Evolutionary conservation across 2,888 invertebrate species (phyloP).

Genomic region (Drosophila pullipes): DNA sequence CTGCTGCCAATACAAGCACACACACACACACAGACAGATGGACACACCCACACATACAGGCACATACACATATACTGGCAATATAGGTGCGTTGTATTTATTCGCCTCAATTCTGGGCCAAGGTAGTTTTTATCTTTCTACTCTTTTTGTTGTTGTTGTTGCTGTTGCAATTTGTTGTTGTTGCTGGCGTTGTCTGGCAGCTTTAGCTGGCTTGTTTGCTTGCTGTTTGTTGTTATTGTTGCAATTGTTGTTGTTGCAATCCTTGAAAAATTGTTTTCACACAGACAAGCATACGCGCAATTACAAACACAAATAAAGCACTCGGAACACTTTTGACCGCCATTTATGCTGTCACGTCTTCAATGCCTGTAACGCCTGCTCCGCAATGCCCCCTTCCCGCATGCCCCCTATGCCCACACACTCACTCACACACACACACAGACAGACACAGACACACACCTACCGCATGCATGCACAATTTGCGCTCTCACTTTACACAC

Average conservation of each 20-base stretch:
- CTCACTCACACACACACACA: neutral
- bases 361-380: constrained; percentile 18
- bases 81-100: constrained; percentile 76
- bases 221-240: constrained; percentile 38
- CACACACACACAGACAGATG: constrained; percentile 28
- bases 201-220: constrained; percentile 49
- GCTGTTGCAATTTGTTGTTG: constrained; percentile 7
- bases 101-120: constrained; percentile 80
- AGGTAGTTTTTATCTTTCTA: constrained; percentile 82
- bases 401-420: neutral
- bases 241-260: constrained; percentile 70
- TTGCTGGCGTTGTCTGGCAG: constrained; percentile 46
- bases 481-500: constrained; percentile 34
- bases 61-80: constrained; percentile 23
- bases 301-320: constrained; percentile 54
- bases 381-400: neutral
- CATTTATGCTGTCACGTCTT: constrained; percentile 57
- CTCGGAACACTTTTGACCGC: constrained; percentile 51
- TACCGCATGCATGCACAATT: constrained; percentile 17
- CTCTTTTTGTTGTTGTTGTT: constrained; percentile 45
- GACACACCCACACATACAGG: constrained; percentile 52
- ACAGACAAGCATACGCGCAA: constrained; percentile 35
- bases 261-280: constrained; percentile 65
- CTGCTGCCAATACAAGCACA: constrained; percentile 67
- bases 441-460: neutral